A percentile compares a stretch with the other conserved stretches of the same genome.
Conservation (phyloP, 1,140 invertebrate species). For the Lasioglossum albipes region DNA sequence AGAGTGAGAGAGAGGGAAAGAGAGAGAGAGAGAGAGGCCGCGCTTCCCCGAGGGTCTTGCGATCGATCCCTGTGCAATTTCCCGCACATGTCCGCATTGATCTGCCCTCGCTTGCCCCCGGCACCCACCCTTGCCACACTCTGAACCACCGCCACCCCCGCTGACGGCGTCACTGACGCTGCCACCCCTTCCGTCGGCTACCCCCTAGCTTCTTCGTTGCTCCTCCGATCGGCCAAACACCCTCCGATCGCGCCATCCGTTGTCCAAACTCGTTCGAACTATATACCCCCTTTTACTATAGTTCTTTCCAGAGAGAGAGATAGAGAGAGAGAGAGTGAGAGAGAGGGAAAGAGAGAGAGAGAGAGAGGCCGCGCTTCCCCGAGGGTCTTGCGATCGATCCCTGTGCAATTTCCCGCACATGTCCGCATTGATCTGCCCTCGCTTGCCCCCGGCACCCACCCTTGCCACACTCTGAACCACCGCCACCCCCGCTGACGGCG, state of each 20-base stretch:
- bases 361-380: conserved; percentile 66
- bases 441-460: conserved; percentile 73
- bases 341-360: conserved; percentile 42
- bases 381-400: conserved; percentile 77
- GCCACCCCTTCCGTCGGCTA: conserved; percentile 38
- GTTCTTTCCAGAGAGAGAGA: too few relatives aligned
- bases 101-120: conserved; percentile 77
- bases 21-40: conserved; percentile 58
- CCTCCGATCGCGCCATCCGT: conserved; percentile 45
- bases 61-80: conserved; percentile 79
- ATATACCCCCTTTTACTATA: conserved; percentile 33
- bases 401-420: conserved; percentile 79
- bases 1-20: conserved; percentile 7
- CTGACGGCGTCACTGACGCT: conserved; percentile 39
- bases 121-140: conserved; percentile 63
- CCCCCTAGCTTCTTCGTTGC: conserved; percentile 56
- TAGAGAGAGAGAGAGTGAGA: too few relatives aligned
- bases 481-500: conserved; percentile 35
- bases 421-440: conserved; percentile 80
- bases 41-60: conserved; percentile 72
- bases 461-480: conserved; percentile 52
- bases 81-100: conserved; percentile 80
- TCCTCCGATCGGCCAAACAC: conserved; percentile 54
- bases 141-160: conserved; percentile 40
- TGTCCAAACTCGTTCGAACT: conserved; percentile 66